phyloP scores from a whole-genome alignment of 2,113 vertebrate species.

The Poeciliopsis retropinna region DNA sequence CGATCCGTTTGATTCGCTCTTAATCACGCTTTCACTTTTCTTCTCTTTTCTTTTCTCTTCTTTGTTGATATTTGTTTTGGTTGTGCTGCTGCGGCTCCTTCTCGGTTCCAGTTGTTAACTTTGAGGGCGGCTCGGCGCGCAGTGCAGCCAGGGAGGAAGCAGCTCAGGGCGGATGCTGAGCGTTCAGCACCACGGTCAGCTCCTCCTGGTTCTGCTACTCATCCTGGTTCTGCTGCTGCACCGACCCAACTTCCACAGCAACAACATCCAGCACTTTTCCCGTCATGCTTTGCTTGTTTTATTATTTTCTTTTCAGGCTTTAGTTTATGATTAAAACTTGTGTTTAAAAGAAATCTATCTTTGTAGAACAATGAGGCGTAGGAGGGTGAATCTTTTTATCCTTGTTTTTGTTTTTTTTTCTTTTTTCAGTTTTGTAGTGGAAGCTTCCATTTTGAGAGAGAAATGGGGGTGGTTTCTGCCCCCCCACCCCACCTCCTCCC shows the following conservation, averaged over 20 bases:
- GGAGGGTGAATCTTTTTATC: not conserved
- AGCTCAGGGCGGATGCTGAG: not conserved
- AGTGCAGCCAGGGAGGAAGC: not conserved
- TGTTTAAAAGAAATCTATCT: no score
- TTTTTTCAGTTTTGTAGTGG: conserved; percentile 84
- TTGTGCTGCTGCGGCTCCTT: conserved; percentile 12
- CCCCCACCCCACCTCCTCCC: not conserved
- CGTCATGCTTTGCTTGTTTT: not conserved
- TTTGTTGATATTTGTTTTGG: not conserved
- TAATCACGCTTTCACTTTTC: conserved; percentile 80
- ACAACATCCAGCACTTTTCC: not conserved
- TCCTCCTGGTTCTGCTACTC: conserved; percentile 39
- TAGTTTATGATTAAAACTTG: conserved; percentile 19
- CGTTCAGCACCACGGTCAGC: conserved; percentile 88
- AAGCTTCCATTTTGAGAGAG: conserved; percentile 97
- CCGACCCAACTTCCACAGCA: conserved; percentile 52
- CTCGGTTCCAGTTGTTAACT: conserved; percentile 41
- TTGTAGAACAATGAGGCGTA: not conserved
- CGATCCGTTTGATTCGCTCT: conserved; percentile 80
- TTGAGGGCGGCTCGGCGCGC: not conserved
- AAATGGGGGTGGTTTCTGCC: conserved; percentile 75
- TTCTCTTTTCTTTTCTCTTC: no score
- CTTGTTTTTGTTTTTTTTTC: conserved; percentile 47
- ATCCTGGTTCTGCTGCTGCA: conserved; percentile 20
- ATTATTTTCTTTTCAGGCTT: not conserved